Evolutionary conservation across 2,888 invertebrate species (phyloP).

Genomic region (Glyphotaelius pellucidus): DNA sequence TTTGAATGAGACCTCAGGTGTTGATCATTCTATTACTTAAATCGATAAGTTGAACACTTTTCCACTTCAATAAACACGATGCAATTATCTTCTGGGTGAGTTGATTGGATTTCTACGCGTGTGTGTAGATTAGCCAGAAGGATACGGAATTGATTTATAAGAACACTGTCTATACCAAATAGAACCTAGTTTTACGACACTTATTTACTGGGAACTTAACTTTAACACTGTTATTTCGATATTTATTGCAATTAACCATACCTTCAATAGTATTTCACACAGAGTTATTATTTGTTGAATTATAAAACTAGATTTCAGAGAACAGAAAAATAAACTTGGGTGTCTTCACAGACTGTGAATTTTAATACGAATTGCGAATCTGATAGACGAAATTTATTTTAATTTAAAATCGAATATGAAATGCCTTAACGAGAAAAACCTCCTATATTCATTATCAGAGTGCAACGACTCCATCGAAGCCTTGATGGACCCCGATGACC

Average conservation of each 20-base stretch:
- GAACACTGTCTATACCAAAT: background rate
- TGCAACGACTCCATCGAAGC: conserved; percentile 73
- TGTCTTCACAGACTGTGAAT: too few species aligned
- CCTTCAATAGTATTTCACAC: too few species aligned
- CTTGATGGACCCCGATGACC: conserved; percentile 70
- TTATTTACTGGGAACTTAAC: background rate
- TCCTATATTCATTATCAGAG: conserved; percentile 68
- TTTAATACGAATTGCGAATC: too few species aligned
- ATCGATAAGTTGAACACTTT: background rate
- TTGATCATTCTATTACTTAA: background rate
- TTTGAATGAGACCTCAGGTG: background rate
- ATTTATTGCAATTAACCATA: too few species aligned
- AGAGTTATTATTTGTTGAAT: too few species aligned
- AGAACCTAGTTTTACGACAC: background rate
- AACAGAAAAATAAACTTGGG: background rate
- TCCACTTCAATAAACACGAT: background rate
- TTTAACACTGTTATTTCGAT: background rate
- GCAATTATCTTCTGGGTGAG: background rate
- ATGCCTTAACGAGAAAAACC: background rate
- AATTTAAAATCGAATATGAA: background rate
- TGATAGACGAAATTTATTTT: too few species aligned
- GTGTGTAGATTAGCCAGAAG: background rate
- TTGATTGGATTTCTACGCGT: background rate
- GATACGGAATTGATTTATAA: background rate
- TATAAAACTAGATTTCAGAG: background rate